Evolutionary conservation across 1,140 invertebrate species (phyloP).

Genomic region (Oreohelix idahoensis): DNA sequence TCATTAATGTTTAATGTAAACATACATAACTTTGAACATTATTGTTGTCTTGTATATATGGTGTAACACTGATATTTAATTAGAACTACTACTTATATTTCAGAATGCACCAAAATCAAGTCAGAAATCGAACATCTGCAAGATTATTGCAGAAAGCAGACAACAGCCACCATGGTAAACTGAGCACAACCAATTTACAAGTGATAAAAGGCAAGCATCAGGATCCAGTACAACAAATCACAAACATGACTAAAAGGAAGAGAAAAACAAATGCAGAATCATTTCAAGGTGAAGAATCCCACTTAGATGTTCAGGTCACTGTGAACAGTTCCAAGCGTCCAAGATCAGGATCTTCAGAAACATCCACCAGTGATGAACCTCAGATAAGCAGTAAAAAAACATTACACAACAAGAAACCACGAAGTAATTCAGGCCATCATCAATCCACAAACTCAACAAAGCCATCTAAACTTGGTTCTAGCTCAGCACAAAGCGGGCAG

Average conservation of each 20-base stretch:
- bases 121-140: background rate
- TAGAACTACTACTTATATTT: background rate
- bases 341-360: background rate
- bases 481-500: background rate
- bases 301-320: no score
- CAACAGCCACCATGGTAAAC: background rate
- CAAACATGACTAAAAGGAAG: background rate
- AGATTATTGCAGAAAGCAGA: background rate
- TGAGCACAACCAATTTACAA: background rate
- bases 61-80: background rate
- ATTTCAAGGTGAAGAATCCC: background rate
- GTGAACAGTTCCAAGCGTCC: background rate
- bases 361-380: background rate
- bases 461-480: background rate
- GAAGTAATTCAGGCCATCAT: background rate
- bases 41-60: background rate
- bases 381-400: background rate
- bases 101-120: conserved; percentile 11
- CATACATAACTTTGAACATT: no score
- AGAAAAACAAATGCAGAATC: background rate
- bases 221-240: background rate
- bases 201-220: background rate
- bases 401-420: background rate
- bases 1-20: no score
- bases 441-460: background rate